Base-by-base conservation (phyloP, 2,888 invertebrate genomes). In the Ischnus inquisitorius region DNA sequence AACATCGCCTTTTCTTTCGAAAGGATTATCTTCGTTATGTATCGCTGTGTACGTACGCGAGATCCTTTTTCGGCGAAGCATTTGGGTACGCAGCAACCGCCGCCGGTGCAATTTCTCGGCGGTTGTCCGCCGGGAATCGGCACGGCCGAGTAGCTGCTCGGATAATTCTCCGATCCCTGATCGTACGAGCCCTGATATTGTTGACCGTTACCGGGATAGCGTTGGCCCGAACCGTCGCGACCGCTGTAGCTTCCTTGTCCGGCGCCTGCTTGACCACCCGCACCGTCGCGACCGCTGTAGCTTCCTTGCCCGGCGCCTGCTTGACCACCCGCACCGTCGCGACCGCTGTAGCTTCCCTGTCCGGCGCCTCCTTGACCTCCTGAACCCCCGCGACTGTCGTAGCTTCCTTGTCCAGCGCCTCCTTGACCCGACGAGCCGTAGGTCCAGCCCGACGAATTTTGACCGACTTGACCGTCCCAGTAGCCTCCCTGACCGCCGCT, bases 21-120 rank as follows among this genome's bases (percentile, higher is more conserved):
- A 1, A 34, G 6, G 34, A 34, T 34, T 34, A 6, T 34, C 34
- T 34, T 43, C 5, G 4, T 54, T 43, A 34, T 6, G 12, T 54
- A 39, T 62, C 19, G 14, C 2, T 34, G 3, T 54, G 71, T 39
- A 93, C 94, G 93, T 94, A 97, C 97, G 90, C 97, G 95, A 83
- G 95, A 95, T 91, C 98, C 98, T 94, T 98, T 98, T 93, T 98
- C 97, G 0, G 98, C 98, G 87, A 97, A 96, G 93, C 98, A 98
- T 94, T 98, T 97, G 0, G 97, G 97, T 54, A 96, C 95, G 90
- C 98, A 98, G 89, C 96, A 96, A 79, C 95, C 96, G 0, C 95
- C 95, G 12, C 95, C 96, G 0, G 88, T 93, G 88, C 96, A 96
- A 89, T 96, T 96, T 64, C 94, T 94, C n/a, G 94, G 82, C 89